Base-by-base conservation (phyloP, 2,888 invertebrate genomes). In the Tigriopus californicus region DNA sequence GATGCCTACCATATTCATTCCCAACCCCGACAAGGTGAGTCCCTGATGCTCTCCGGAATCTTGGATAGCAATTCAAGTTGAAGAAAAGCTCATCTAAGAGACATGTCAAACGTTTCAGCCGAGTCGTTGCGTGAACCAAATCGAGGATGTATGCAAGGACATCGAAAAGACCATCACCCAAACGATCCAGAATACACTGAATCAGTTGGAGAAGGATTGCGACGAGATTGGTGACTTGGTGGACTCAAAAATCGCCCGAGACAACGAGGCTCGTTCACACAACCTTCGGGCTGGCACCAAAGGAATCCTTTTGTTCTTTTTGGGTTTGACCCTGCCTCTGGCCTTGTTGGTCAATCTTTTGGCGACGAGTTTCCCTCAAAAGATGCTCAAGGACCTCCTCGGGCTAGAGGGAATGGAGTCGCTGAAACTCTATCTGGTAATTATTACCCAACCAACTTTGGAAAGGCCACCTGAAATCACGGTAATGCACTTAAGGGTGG, bases 1-100 rank as follows among this genome's bases (percentile, higher is more conserved):
- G 62, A 76, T 77, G 75, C 76, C 76, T 1, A 76, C 77, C 1
- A 77, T 77, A 61, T 77, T 73, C 65, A 71, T 77, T 18, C 76
- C 77, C 1, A 71, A 71, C 64, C 66, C 70, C 59, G 72, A 69
- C 62, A 74, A 73, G 69, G 24, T 46, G 13, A 47, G 51, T 52
- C 4, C 33, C 8, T 8, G 33, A 33, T 33, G 3, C 8, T 33
- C 33, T 54, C 33, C 33, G 33, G 33, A 33, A 8, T 8, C 33
- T 12, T 54, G 20, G n/a, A n/a, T n/a, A n/a, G n/a, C n/a, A n/a
- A n/a, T n/a, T n/a, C n/a, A n/a, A n/a, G n/a, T n/a, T n/a, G n/a
- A n/a, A n/a, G n/a, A n/a, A n/a, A n/a, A n/a, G n/a, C n/a, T n/a
- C n/a, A n/a, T n/a, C n/a, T n/a, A n/a, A n/a, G n/a, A n/a, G n/a